phyloP scores from a whole-genome alignment of 30 jellyfish, hydroid and myxozoan genomes.

The Morbakka virulenta region DNA sequence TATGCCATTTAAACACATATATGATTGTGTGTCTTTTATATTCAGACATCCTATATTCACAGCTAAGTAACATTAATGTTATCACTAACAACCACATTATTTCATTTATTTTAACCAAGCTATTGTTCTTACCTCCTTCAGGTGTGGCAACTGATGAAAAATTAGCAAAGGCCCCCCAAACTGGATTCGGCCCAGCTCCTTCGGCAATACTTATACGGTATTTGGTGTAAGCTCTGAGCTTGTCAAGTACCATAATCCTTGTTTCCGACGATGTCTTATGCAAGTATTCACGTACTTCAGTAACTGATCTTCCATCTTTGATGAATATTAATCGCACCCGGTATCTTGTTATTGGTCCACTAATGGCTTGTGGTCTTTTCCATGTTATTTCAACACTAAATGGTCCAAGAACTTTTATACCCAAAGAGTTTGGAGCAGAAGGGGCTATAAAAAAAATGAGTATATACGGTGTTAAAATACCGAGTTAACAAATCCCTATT shows the following conservation, averaged over 20 bases:
- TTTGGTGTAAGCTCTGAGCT: slow-evolving; percentile 40
- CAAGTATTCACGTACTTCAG: neutral
- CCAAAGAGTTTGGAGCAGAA: slow-evolving; percentile 61
- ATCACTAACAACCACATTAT: no score
- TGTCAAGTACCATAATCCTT: neutral
- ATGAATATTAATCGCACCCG: slow-evolving; percentile 13
- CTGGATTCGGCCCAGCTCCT: slow-evolving; percentile 58
- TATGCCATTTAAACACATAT: no score
- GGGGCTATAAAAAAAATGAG: slow-evolving; percentile 71
- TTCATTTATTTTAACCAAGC: no score
- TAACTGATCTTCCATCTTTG: slow-evolving; percentile 23
- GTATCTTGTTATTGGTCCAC: slow-evolving; percentile 52
- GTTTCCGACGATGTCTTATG: neutral
- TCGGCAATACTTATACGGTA: slow-evolving; percentile 49
- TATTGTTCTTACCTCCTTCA: slow-evolving; percentile 78
- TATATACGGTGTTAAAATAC: neutral
- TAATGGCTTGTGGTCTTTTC: slow-evolving; percentile 45
- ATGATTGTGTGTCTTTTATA: no score
- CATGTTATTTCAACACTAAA: slow-evolving; percentile 34
- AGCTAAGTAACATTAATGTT: no score
- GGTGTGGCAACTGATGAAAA: slow-evolving; percentile 31
- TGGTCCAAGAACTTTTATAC: slow-evolving; percentile 23
- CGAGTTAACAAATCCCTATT: no score
- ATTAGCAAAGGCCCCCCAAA: slow-evolving; percentile 74
- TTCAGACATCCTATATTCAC: no score